phyloP scores from a whole-genome alignment of 1,140 invertebrate genomes.

The Drosophila simulans region DNA sequence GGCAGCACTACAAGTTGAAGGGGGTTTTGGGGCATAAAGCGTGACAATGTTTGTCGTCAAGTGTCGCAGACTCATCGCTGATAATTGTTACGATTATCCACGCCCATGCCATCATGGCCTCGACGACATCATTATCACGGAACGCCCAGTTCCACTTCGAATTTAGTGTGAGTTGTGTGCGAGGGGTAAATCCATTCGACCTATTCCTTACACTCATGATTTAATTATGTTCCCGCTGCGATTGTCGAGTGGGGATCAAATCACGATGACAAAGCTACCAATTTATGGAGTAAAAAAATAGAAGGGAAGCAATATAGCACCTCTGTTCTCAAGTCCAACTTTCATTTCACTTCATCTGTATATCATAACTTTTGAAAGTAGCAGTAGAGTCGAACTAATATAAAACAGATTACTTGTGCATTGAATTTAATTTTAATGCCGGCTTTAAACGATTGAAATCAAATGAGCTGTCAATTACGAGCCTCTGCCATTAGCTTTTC shows the following conservation, averaged over 20 bases:
- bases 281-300: neutral
- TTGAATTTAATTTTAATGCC: conserved; percentile 3
- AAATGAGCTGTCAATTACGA: conserved; percentile 67
- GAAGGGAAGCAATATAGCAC: neutral
- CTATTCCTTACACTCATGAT: conserved; percentile 48
- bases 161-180: conserved; percentile 12
- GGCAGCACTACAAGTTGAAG: neutral
- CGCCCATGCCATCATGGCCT: conserved; percentile 46
- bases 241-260: conserved; percentile 23
- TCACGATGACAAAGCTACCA: neutral
- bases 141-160: conserved; percentile 8
- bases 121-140: conserved; percentile 22
- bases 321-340: no score
- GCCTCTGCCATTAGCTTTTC: conserved; percentile 12
- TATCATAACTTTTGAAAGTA: no score
- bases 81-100: conserved; percentile 68
- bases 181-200: conserved; percentile 6
- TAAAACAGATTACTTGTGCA: neutral
- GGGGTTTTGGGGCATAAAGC: conserved; percentile 8
- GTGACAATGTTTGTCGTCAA: conserved; percentile 67
- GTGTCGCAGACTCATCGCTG: conserved; percentile 62
- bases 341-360: no score
- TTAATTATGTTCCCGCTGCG: conserved; percentile 57
- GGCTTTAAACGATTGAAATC: conserved; percentile 49
- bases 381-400: neutral